Conservation (phyloP, 1,140 invertebrate genomes). For the Phenacoccus solenopsis region DNA sequence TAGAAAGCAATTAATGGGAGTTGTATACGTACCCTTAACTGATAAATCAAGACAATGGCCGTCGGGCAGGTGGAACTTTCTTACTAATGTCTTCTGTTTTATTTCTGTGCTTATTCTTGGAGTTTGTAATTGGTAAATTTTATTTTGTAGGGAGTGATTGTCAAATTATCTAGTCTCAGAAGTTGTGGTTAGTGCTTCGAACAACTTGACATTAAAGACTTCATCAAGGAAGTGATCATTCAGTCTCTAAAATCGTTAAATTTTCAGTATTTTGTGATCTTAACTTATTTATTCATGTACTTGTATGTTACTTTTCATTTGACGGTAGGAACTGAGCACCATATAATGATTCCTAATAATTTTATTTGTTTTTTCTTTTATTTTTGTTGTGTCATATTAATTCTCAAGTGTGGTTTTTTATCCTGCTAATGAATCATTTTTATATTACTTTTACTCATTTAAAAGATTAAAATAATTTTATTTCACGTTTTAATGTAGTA, state of each 20-base stretch:
- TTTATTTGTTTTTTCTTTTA: too few species aligned
- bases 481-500: too few species aligned
- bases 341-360: too few species aligned
- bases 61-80: constrained; percentile 23
- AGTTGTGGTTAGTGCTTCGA: too few species aligned
- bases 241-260: not conserved
- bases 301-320: too few species aligned
- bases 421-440: too few species aligned
- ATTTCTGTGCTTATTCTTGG: not conserved
- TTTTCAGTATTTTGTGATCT: not conserved
- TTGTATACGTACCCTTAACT: constrained; percentile 93
- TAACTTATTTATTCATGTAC: not conserved
- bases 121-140: not conserved
- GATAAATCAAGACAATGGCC: constrained; percentile 58
- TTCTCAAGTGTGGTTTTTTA: too few species aligned
- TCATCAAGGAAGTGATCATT: not conserved
- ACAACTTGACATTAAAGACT: not conserved
- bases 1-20: constrained; percentile 78
- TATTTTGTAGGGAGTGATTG: not conserved
- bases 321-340: not conserved
- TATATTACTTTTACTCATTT: too few species aligned
- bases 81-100: not conserved
- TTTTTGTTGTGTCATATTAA: too few species aligned
- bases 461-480: too few species aligned
- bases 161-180: not conserved